Conservation (phyloP, 2,797 vertebrate species). For the Rhynchonycteris naso region DNA sequence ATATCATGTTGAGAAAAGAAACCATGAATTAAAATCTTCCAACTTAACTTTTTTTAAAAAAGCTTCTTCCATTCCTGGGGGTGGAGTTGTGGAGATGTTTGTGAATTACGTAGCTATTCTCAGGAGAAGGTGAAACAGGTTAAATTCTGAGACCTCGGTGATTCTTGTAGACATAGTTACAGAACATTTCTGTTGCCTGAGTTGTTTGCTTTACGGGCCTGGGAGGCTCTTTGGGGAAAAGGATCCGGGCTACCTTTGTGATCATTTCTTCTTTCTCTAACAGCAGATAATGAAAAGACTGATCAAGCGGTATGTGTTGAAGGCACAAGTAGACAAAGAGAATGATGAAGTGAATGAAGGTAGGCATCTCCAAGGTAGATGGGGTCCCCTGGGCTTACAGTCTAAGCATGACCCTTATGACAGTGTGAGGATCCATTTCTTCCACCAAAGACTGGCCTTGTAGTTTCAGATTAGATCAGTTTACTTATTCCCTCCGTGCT, state of each 20-base stretch:
- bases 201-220: neutral
- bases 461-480: neutral
- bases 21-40: neutral
- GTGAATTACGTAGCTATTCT: neutral
- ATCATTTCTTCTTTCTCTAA: slow-evolving; percentile 73
- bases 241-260: neutral
- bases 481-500: neutral
- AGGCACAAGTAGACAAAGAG: slow-evolving; percentile 94
- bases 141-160: neutral
- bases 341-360: slow-evolving; percentile 95
- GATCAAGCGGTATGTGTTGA: slow-evolving; percentile 93
- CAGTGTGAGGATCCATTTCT: neutral
- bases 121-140: neutral
- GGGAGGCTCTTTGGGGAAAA: slow-evolving; percentile 34
- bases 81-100: neutral
- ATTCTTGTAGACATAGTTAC: neutral
- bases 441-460: neutral
- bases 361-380: slow-evolving; percentile 74
- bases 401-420: neutral
- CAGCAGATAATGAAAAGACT: slow-evolving; percentile 96
- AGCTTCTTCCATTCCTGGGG: neutral
- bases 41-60: neutral
- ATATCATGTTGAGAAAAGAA: neutral
- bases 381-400: no score
- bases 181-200: neutral